Evolutionary conservation across 1,140 invertebrate species (phyloP).

Genomic region (Muscidifurax raptorellus): DNA sequence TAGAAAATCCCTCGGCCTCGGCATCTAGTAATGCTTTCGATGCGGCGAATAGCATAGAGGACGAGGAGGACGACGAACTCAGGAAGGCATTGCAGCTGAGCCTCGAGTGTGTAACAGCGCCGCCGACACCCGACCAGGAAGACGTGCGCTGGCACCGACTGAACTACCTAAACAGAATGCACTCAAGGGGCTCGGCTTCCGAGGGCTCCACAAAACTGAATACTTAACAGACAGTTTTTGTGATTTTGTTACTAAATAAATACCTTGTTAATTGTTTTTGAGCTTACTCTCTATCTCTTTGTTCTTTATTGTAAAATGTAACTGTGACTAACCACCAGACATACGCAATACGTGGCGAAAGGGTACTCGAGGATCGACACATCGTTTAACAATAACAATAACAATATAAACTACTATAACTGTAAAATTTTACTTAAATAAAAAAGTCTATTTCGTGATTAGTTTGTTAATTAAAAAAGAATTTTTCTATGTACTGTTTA

Average conservation of each 20-base stretch:
- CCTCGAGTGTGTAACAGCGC: slow-evolving; percentile 74
- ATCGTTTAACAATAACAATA: slow-evolving; percentile 34
- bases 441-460: slow-evolving; percentile 51
- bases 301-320: slow-evolving; percentile 35
- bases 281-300: slow-evolving; percentile 37
- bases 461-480: slow-evolving; percentile 45
- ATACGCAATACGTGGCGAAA: background rate
- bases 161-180: slow-evolving; percentile 58
- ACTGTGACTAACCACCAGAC: slow-evolving; percentile 41
- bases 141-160: slow-evolving; percentile 68
- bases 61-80: slow-evolving; percentile 74
- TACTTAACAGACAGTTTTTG: slow-evolving; percentile 64
- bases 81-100: slow-evolving; percentile 76
- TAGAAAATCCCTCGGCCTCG: slow-evolving; percentile 55
- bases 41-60: slow-evolving; percentile 44
- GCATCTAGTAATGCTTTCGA: slow-evolving; percentile 45
- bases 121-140: slow-evolving; percentile 70
- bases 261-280: slow-evolving; percentile 51
- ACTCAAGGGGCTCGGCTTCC: slow-evolving; percentile 59
- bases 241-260: slow-evolving; percentile 50
- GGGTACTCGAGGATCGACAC: background rate
- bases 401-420: slow-evolving; percentile 27
- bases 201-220: slow-evolving; percentile 69
- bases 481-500: slow-evolving; percentile 30
- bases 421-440: slow-evolving; percentile 48